Evolutionary conservation across 30 jellyfish, hydroid and myxozoan genomes (phyloP).

Genomic region (Aurelia coerulea): DNA sequence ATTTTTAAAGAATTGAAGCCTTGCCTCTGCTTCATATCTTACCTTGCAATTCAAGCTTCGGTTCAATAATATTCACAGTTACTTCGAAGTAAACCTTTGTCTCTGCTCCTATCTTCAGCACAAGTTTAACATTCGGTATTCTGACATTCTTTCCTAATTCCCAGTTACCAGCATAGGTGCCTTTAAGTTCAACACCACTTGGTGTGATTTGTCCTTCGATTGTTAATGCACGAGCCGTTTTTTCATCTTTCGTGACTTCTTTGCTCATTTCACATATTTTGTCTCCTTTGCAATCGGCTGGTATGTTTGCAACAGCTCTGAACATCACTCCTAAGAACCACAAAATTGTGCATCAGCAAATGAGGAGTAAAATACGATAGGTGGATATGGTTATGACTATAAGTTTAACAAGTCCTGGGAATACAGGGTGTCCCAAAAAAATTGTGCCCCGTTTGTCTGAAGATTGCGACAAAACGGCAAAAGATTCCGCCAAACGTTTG

Average conservation of each 20-base stretch:
- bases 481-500: too few species aligned
- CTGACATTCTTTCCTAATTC: conserved; percentile 54
- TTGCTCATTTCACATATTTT: conserved; percentile 80
- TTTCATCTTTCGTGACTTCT: conserved; percentile 62
- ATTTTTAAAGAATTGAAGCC: too few species aligned
- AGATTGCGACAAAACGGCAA: too few species aligned
- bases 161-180: conserved; percentile 73
- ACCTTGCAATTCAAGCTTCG: conserved; percentile 74
- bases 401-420: too few species aligned
- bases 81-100: conserved; percentile 71
- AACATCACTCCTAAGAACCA: conserved; percentile 69
- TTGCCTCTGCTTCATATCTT: too few species aligned
- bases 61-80: conserved; percentile 35
- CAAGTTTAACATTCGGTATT: conserved; percentile 45
- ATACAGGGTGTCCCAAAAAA: too few species aligned
- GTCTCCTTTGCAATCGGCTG: conserved; percentile 85
- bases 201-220: conserved; percentile 57
- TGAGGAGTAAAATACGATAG: not conserved
- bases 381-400: too few species aligned
- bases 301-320: conserved; percentile 70
- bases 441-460: too few species aligned
- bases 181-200: conserved; percentile 69
- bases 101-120: conserved; percentile 64
- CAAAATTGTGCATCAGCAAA: not conserved
- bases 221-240: conserved; percentile 33